Evolutionary conservation across 2,797 vertebrate species (phyloP).

Genomic region (Syndactyla subalaris): DNA sequence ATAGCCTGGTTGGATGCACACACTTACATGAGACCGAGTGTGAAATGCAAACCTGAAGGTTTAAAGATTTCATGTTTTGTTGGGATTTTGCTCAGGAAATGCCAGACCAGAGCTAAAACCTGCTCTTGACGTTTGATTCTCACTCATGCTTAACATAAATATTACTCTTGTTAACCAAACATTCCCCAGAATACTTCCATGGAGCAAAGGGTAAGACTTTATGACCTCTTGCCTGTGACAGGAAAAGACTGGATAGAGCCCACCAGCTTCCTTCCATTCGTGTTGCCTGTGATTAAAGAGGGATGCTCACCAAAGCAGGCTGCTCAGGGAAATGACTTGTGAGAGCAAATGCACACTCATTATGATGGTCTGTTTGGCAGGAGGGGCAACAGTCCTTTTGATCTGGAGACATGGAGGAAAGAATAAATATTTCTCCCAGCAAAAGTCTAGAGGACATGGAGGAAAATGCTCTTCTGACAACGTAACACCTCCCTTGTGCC

Average conservation of each 20-base stretch:
- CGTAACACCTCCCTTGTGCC: not conserved
- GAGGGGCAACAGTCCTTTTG: not conserved
- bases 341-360: not conserved
- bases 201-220: not conserved
- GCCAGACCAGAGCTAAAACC: not conserved
- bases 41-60: not conserved
- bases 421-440: not conserved
- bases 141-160: constrained; percentile 1
- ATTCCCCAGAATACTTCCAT: fast-evolving
- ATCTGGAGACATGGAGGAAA: not conserved
- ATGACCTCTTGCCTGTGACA: not conserved
- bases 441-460: not conserved
- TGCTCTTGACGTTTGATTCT: not conserved
- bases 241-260: not conserved
- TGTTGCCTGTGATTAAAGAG: not conserved
- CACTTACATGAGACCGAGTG: not conserved
- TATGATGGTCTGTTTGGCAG: not conserved
- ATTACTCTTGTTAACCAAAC: not conserved
- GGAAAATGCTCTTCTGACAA: not conserved
- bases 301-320: not conserved
- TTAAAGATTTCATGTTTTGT: not conserved
- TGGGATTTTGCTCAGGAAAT: not conserved
- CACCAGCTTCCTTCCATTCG: not conserved
- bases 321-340: not conserved
- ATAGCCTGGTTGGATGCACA: not conserved